These are phyloP conservation scores for Sminthopsis crassicaudata DNA, from an alignment of 2,113 vertebrate genomes.

Conservation along the genomic window DNA sequence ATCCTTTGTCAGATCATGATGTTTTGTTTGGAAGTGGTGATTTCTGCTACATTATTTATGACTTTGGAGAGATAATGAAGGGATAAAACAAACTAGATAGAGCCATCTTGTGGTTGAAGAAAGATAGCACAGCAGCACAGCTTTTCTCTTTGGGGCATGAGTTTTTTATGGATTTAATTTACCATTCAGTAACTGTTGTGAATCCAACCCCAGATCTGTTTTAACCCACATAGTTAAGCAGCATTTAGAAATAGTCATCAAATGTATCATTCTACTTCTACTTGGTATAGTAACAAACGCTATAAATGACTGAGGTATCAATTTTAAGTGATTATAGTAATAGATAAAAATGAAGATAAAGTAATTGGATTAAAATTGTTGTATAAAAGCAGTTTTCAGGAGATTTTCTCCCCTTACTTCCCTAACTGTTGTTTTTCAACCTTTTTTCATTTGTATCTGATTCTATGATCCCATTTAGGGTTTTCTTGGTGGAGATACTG, in stretches of 20 bases:
- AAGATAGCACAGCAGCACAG: neutral
- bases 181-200: constrained; percentile 9
- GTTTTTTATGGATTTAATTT: constrained; percentile 11
- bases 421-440: neutral
- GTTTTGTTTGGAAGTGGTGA: neutral
- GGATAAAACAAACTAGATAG: constrained; percentile 62
- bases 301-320: constrained; percentile 78
- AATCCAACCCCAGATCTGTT: constrained; percentile 10
- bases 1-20: neutral
- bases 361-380: neutral
- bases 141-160: neutral
- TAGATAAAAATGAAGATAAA: constrained; percentile 66
- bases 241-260: constrained; percentile 65
- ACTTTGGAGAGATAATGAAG: constrained; percentile 5
- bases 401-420: neutral
- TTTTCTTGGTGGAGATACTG: neutral
- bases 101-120: constrained; percentile 84
- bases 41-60: neutral
- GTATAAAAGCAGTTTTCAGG: neutral
- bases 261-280: constrained; percentile 62
- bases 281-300: constrained; percentile 68
- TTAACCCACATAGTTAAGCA: constrained; percentile 19
- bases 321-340: constrained; percentile 19
- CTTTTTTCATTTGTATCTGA: neutral
- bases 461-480: neutral